Evolutionary conservation across 2,888 invertebrate species (phyloP).

Genomic region (Cephus spinipes): DNA sequence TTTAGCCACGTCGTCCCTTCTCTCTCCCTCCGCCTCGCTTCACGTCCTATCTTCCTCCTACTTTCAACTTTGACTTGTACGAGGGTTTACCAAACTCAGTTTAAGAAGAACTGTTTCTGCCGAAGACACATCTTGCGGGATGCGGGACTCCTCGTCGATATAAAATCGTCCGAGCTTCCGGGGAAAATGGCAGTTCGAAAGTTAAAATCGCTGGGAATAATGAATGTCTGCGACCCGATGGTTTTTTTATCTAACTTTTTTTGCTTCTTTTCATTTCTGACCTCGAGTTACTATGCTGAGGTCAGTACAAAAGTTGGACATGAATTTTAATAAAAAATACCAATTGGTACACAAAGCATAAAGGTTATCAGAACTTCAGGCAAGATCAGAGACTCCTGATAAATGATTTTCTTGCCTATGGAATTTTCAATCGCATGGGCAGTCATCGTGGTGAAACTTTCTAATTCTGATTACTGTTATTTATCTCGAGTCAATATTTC

Average conservation of each 20-base stretch:
- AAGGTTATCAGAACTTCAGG: neutral
- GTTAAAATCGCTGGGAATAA: slow-evolving; percentile 43
- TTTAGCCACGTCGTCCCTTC: slow-evolving; percentile 30
- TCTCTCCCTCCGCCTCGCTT: slow-evolving; percentile 12
- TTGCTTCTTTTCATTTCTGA: neutral
- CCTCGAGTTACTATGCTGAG: neutral
- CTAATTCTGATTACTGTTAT: neutral
- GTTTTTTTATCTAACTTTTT: neutral
- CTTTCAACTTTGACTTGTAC: slow-evolving; percentile 63
- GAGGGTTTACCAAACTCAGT: slow-evolving; percentile 65
- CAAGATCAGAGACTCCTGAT: neutral
- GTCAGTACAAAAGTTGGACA: neutral
- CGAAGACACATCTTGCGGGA: slow-evolving; percentile 47
- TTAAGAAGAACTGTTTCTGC: slow-evolving; percentile 64
- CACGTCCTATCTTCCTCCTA: slow-evolving; percentile 38
- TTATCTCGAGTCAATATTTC: neutral
- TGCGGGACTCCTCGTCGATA: slow-evolving; percentile 43
- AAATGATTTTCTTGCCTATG: neutral
- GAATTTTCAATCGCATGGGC: neutral
- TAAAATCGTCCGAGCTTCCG: slow-evolving; percentile 50
- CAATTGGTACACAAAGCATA: neutral
- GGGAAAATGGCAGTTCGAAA: slow-evolving; percentile 50
- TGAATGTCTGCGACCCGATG: slow-evolving; percentile 30
- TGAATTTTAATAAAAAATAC: neutral
- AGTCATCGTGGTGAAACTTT: neutral